Evolutionary conservation across 2,888 invertebrate genomes (phyloP), one percentile per base, ranked within the genome.

Genomic region (Nomada fucata): DNA sequence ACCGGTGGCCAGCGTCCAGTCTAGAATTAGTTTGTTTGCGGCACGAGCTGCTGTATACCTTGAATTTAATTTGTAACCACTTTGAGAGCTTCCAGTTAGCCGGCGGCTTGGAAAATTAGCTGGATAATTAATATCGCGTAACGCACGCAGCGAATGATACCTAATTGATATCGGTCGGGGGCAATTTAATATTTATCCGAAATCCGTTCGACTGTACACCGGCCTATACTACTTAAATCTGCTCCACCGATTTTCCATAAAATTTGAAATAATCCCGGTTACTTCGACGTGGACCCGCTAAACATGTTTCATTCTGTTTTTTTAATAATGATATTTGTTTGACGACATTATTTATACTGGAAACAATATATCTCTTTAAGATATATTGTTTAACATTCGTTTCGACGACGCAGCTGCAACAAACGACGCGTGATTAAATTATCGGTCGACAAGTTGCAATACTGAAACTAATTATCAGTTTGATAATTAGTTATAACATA

Each of bases 351-450:
- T 36, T 36, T 36, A 36, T 36, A 36, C 7, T 36, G 36, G 36
- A 36, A 7, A 36, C 7, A 36, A 36, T 36, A 36, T 36, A 36
- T 36, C 7, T 7, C 5, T 36, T 36, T 7, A 7, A 36, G 36
- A 36, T 36, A 36, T 36, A 36, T 36, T 36, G 36, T 36, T 36
- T 36, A 36, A 36, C 36, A 36, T 36, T 36, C 36, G 36, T 36
- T 36, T 36, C 5, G 36, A 20, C 20, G 42, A 10, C n/a, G 15
- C 29, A 47, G 47, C 20, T 64, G 63, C 53, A n/a, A 44, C 47
- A 64, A 55, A 63, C 29, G 55, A 55, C n/a, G 55, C 55, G 42
- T 20, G 64, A 73, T 73, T 57, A 64, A 73, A 73, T 73, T 73
- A 73, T 4, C 53, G 18, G 57, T 18, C 13, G 65, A 36, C 59